phyloP scores from a whole-genome alignment of 2,797 vertebrate species.

The Hoplostethus mediterraneus region DNA sequence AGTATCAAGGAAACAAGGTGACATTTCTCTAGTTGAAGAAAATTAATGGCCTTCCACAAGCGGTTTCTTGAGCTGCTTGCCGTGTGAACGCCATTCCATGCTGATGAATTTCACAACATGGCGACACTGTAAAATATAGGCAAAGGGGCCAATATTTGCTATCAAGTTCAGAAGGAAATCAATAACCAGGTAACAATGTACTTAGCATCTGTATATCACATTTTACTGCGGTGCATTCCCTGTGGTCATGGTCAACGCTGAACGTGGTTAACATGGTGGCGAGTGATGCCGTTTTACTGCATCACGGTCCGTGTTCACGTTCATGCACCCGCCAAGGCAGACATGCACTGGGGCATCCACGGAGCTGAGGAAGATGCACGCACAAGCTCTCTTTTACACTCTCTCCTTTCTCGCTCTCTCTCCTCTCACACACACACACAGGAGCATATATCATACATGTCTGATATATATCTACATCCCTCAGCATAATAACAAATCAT shows the following conservation, averaged over 20 bases:
- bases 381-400: constrained; percentile 20
- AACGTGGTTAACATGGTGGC: constrained; percentile 14
- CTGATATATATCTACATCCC: constrained; percentile 38
- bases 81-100: neutral
- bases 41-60: neutral
- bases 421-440: constrained; percentile 17
- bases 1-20: neutral
- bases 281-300: constrained; percentile 18
- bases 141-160: neutral
- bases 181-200: neutral
- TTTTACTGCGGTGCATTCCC: constrained; percentile 8
- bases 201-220: neutral
- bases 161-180: neutral
- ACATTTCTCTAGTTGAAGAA: neutral
- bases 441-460: constrained; percentile 58
- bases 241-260: neutral
- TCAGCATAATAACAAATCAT: constrained; percentile 57
- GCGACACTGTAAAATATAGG: neutral
- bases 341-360: constrained; percentile 54
- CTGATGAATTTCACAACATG: neutral
- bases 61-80: neutral
- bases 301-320: constrained; percentile 22
- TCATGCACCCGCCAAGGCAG: constrained; percentile 53
- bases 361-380: constrained; percentile 62
- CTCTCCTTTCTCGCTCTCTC: neutral